Conservation (phyloP, 1,140 invertebrate species). For the Drosophila melanica region DNA sequence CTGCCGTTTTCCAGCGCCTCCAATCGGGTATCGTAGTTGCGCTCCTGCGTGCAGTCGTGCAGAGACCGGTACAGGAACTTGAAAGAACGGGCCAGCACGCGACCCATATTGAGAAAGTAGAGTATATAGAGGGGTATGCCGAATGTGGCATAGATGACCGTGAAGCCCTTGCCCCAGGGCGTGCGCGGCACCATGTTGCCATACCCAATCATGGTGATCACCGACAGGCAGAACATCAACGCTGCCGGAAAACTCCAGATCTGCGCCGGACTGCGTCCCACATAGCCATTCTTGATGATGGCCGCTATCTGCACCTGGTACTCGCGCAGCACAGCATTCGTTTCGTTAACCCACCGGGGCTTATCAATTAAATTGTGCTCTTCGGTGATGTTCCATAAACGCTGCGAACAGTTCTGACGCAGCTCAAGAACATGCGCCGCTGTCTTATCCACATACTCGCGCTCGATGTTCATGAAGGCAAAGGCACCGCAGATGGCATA, state of each 20-base stretch:
- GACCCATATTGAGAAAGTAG: conserved; percentile 95
- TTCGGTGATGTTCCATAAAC: conserved; percentile 90
- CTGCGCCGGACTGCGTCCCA: conserved; percentile 88
- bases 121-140: conserved; percentile 97
- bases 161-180: conserved; percentile 94
- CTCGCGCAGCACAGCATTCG: conserved; percentile 87
- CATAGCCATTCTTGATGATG: conserved; percentile 90
- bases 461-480: conserved; percentile 94
- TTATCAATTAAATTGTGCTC: conserved; percentile 91
- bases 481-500: conserved; percentile 98
- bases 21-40: conserved; percentile 84
- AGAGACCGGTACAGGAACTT: conserved; percentile 91
- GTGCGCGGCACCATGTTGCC: conserved; percentile 97
- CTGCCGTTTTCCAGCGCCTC: conserved; percentile 84
- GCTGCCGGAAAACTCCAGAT: conserved; percentile 94
- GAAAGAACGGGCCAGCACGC: conserved; percentile 91
- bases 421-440: conserved; percentile 84
- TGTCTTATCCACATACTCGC: conserved; percentile 87
- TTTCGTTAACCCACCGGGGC: conserved; percentile 88
- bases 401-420: conserved; percentile 86
- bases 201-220: conserved; percentile 97
- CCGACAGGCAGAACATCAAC: conserved; percentile 93
- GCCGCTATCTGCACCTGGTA: conserved; percentile 90
- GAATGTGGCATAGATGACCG: conserved; percentile 96
- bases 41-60: conserved; percentile 89